Base-by-base conservation (phyloP, 2,113 vertebrate genomes). In the Pomatorhinus ruficollis region DNA sequence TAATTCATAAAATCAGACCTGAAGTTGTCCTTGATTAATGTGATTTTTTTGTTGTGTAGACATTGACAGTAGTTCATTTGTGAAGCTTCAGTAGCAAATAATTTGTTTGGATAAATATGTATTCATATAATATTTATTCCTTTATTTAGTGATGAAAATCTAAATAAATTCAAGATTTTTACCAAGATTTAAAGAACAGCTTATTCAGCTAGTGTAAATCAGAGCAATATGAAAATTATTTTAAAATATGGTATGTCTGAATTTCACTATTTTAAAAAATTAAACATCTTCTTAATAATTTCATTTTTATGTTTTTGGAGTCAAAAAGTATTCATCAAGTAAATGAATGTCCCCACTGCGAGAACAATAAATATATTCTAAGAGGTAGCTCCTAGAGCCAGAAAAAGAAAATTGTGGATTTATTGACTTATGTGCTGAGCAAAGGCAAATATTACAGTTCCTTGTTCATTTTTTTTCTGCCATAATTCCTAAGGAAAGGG, bases 1-100 rank as follows among this genome's bases (percentile, higher is more conserved):
- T 49, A 69, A 82, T 44, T 53, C n/a, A 65, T 22, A 66, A 78
- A 56, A 70, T 30, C 11, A 21, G 6, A 66, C 81, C 31, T 85
- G 12, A 7, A 31, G 12, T 15, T 76, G 4, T 12, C 4, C 33
- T 59, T 59, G 12, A 12, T 19, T 57, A 6, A 4, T 80, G 75
- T 53, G 57, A 6, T 4, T 14, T 33, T 77, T 77, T 90, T 78
- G 1, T 9, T 79, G 24, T 31, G 7, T 24, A 40, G 44, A 6
- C 14, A n/a, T 5, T 15, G 11, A 30, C 5, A 65, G 14, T 6
- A 28, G 12, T 70, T 83, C 68, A 31, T 45, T 40, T 0, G 0
- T 60, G 6, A 20, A 30, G 50, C 35, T 31, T 13, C 11, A 61
- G 12, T n/a, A 65, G 2, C 6, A 52, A 37, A 27, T 37, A 78